A percentile compares a stretch with the other conserved stretches of the same genome.
Evolutionary conservation across 2,113 vertebrate species (phyloP).

Genomic region (Cottus gobio): DNA sequence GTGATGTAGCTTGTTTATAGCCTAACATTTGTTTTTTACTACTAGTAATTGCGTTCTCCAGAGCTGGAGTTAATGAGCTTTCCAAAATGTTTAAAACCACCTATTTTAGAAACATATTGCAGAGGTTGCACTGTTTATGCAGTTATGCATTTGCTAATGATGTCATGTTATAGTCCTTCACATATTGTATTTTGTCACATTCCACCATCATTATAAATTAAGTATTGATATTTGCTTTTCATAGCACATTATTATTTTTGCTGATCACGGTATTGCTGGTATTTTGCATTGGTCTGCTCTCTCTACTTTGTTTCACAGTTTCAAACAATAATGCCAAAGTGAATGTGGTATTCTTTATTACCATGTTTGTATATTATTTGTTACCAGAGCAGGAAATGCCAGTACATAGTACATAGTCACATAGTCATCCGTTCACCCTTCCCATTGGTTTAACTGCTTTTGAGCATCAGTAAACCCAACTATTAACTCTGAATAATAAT

Average conservation of each 20-base stretch:
- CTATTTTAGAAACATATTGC: neutral
- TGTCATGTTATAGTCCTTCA: neutral
- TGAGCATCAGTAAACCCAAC: conserved; percentile 12
- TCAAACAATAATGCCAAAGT: neutral
- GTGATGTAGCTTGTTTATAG: neutral
- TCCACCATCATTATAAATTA: neutral
- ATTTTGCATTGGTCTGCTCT: neutral
- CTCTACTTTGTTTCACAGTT: neutral
- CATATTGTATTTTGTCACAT: too few relatives aligned
- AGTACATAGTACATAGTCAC: too few relatives aligned
- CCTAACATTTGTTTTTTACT: neutral
- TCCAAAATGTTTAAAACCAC: neutral
- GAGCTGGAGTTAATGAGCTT: neutral
- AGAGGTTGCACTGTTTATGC: neutral
- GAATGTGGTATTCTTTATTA: neutral
- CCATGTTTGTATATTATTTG: neutral
- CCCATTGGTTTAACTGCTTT: neutral
- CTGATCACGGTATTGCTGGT: neutral
- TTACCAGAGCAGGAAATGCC: neutral
- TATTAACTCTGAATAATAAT: neutral
- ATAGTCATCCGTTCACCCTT: neutral
- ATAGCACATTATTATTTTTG: neutral
- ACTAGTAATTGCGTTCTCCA: neutral
- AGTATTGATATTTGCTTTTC: neutral
- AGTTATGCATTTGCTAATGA: neutral